phyloP scores from a whole-genome alignment of 2,888 invertebrate species.

The Prenolepis imparis region DNA sequence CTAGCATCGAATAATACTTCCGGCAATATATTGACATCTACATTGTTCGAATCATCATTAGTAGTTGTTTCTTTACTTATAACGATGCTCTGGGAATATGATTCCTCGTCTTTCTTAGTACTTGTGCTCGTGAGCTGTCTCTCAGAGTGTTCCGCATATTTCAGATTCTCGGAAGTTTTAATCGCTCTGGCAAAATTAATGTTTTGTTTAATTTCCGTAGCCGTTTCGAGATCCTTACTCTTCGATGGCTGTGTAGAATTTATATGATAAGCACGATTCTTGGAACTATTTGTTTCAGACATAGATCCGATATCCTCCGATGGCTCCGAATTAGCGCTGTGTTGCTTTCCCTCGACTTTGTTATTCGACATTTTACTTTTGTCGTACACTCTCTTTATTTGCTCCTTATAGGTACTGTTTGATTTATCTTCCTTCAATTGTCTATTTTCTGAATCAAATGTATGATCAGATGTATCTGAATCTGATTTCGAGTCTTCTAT shows the following conservation, averaged over 20 bases:
- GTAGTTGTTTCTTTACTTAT: slow-evolving; percentile 60
- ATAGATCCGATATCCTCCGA: slow-evolving; percentile 78
- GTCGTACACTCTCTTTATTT: slow-evolving; percentile 75
- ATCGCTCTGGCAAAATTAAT: slow-evolving; percentile 61
- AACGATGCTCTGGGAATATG: slow-evolving; percentile 58
- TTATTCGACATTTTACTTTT: slow-evolving; percentile 76
- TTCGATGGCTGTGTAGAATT: slow-evolving; percentile 69
- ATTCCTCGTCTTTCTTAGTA: slow-evolving; percentile 64
- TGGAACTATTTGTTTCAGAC: slow-evolving; percentile 73
- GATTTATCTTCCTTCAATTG: slow-evolving; percentile 64
- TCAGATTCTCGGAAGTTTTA: slow-evolving; percentile 68
- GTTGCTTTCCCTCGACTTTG: slow-evolving; percentile 75
- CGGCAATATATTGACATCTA: slow-evolving; percentile 73
- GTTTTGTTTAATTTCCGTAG: slow-evolving; percentile 52
- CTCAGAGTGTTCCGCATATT: slow-evolving; percentile 65
- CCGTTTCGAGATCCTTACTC: slow-evolving; percentile 72
- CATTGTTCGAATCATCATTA: slow-evolving; percentile 72
- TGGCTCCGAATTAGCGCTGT: slow-evolving; percentile 74
- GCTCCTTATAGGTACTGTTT: slow-evolving; percentile 67
- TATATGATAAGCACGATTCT: slow-evolving; percentile 66
- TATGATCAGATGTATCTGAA: slow-evolving; percentile 58
- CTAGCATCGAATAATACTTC: slow-evolving; percentile 80
- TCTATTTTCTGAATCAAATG: slow-evolving; percentile 64
- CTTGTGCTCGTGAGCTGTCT: slow-evolving; percentile 56
- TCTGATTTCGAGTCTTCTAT: slow-evolving; percentile 76